Evolutionary conservation across 2,113 vertebrate genomes (phyloP), one percentile per base, ranked within the genome.

Genomic region (Elgaria multicarinata): DNA sequence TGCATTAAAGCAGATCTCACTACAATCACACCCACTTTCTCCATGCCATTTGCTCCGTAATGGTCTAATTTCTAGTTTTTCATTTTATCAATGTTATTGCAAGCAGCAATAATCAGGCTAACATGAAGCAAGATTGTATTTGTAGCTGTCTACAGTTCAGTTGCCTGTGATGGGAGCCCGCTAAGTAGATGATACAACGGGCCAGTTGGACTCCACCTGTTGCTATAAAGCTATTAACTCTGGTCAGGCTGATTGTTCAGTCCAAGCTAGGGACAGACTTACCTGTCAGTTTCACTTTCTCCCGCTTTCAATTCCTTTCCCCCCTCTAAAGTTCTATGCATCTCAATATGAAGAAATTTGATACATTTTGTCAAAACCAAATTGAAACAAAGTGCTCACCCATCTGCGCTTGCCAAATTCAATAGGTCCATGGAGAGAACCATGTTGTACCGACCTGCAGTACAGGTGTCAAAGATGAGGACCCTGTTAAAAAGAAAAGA

Each of bases 1-100:
- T 81, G 2, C 50, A 46, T 91, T 91, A 71, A 84, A 13, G 58
- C 53, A 44, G 71, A 91, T 92, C 91, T 75, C 75, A 88, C 89
- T 55, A 39, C 14, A 6, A 42, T 80, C 78, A 58, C 2, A 83
- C 50, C 89, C 71, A 74, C 85, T 83, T 87, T 74, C 83, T 39
- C 46, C 74, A 39, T 86, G 86, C 67, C 33, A 76, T 90, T 84
- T 90, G 18, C 76, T 78, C 50, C 1, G 81, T 14, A 2, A 86
- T 81, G 24, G 7, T n/a, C 72, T 91, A 39, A 39, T 76, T 3
- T 1, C n/a, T 13, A 10, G 5, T 71, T 81, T 85, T 24, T 33
- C 88, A 66, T 81, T 16, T 18, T 14, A 46, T 36, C 75, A 64
- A 74, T 89, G 58, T 1, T 39, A 85, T 90, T 92, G 87, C 8